Base-by-base conservation (phyloP, 2,113 vertebrate species). In the Micronycteris hirsuta region DNA sequence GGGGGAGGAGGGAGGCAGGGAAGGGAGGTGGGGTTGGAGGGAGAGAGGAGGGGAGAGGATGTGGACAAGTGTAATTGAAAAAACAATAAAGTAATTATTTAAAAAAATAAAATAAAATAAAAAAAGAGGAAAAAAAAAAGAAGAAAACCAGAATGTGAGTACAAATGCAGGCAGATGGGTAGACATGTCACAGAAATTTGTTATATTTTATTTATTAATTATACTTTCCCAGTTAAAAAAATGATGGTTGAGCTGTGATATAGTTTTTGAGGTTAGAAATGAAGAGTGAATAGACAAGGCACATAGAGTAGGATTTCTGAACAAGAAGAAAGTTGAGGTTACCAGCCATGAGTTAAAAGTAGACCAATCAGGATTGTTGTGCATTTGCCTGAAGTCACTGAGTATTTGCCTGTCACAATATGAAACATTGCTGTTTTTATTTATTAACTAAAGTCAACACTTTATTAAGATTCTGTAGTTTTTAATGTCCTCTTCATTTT, bases 141-240 rank as follows among this genome's bases (percentile, higher is more conserved):
- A 80, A 0, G 45, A 76, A 68, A 93, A 56, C 0, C 0, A 68
- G 41, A 38, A 73, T 15, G 4, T 67, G 38, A 61, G 13, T 45
- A 88, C 11, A 76, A 78, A n/a, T 47, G 5, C 12, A 92, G 19
- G 4, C 17, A 36, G 5, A 41, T 24, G 33, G 2, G 14, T 33
- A 86, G 11, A 71, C 24, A 61, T 2, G 11, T 80, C 12, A 22
- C 45, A 15, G 31, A 65, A 54, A 70, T 58, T 22, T 52, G 4
- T 63, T 85, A 4, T n/a, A 73, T 52, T 87, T 63, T 77, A 63
- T 45, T 81, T 96, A 88, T 76, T 74, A 22, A 36, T 52, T 70
- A 26, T 43, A 9, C 0, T 26, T 71, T 71, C 1, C 15, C 17
- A 49, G 82, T 31, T 83, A 20, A 38, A 31, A 93, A 65, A 19